phyloP scores from a whole-genome alignment of 2,113 vertebrate genomes.

The Nibea coibor region DNA sequence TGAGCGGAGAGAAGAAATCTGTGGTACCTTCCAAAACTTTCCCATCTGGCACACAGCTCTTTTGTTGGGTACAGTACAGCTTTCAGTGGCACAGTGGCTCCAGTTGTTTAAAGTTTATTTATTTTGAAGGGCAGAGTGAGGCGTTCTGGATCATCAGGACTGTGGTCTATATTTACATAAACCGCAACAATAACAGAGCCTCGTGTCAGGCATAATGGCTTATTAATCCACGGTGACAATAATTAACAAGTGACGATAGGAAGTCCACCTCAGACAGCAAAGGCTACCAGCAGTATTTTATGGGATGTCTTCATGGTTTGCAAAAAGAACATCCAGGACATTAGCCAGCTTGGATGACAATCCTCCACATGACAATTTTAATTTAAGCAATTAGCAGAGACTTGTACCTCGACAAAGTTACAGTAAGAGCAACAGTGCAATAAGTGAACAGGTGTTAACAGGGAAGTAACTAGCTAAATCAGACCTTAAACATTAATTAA shows the following conservation, averaged over 20 bases:
- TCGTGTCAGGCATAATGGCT: not conserved
- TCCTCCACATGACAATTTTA: not conserved
- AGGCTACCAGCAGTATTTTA: conserved; percentile 30
- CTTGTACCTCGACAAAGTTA: not conserved
- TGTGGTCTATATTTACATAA: conserved; percentile 20
- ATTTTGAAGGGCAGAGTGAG: conserved; percentile 21
- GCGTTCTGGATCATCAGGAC: conserved; percentile 31
- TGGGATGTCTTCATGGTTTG: conserved; percentile 16
- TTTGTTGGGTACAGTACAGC: conserved; percentile 49
- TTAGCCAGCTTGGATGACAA: not conserved
- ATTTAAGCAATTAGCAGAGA: conserved; percentile 11
- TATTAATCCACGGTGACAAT: conserved; percentile 39
- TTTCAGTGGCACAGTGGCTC: conserved; percentile 47
- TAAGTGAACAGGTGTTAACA: not conserved
- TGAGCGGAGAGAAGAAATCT: conserved; percentile 67
- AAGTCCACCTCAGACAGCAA: conserved; percentile 19
- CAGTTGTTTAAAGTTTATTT: conserved; percentile 45
- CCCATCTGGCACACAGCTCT: conserved; percentile 76
- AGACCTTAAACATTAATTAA: not conserved
- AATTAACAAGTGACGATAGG: conserved; percentile 19
- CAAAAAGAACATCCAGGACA: conserved; percentile 10
- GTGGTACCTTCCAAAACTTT: conserved; percentile 71
- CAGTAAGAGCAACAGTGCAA: not conserved
- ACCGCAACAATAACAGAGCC: conserved; percentile 36
- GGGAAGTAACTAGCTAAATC: not conserved